Evolutionary conservation across 2,113 vertebrate species (phyloP).

Genomic region (Rana temporaria): DNA sequence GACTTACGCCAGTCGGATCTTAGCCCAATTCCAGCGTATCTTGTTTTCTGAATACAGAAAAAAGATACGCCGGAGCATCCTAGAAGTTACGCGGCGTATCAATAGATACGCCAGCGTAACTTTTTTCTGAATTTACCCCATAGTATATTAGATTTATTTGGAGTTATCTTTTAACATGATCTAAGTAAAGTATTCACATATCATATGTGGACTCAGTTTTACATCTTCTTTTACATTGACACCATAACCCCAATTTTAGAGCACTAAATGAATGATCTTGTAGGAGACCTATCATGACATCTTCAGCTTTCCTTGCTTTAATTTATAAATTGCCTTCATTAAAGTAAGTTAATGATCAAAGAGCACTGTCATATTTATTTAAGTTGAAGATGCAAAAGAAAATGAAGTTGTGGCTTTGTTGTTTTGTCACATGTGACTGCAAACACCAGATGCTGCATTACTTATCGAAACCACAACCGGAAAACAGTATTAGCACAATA

Average conservation of each 20-base stretch:
- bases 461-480: background rate
- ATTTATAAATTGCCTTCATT: constrained; percentile 11
- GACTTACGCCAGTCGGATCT: no score
- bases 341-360: constrained; percentile 12
- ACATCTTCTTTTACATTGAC: background rate
- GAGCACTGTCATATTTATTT: constrained; percentile 27
- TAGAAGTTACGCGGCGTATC: no score
- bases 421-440: constrained; percentile 6
- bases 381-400: constrained; percentile 13
- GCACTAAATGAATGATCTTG: background rate
- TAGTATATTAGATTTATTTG: no score
- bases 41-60: no score
- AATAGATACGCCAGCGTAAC: no score
- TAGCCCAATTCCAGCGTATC: no score
- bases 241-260: background rate
- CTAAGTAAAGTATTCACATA: no score
- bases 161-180: no score
- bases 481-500: background rate
- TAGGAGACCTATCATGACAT: background rate
- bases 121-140: no score
- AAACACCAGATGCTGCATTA: background rate
- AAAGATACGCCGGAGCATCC: no score
- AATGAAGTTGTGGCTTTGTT: constrained; percentile 12
- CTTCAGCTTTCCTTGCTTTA: constrained; percentile 14
- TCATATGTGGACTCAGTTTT: no score